Percentiles rank a stretch among this genome's conserved stretches.
Evolutionary conservation across 2,113 vertebrate genomes (phyloP).

Genomic region (Chaetorhynchus papuensis): DNA sequence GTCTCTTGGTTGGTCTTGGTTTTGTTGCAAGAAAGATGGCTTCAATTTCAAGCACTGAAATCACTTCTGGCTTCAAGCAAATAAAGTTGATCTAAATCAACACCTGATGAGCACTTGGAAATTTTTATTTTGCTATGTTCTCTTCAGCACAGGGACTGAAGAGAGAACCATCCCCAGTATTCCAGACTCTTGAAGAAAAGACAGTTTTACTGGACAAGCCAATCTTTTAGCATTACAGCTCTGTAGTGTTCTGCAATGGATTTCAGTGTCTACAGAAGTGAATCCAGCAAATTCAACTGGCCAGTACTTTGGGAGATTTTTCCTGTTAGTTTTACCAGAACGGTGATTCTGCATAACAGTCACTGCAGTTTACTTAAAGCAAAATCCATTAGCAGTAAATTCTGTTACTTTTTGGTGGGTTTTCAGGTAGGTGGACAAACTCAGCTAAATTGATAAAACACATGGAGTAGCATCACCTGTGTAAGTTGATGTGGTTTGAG

Average conservation of each 20-base stretch:
- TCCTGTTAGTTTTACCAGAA: not conserved
- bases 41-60: not conserved
- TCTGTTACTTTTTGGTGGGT: not conserved
- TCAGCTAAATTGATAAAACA: not conserved
- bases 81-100: not conserved
- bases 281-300: not conserved
- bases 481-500: not conserved
- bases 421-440: not conserved
- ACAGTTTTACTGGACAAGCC: not conserved
- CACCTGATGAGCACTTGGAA: not conserved
- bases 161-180: not conserved
- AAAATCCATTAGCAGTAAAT: not conserved
- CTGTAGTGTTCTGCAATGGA: not conserved
- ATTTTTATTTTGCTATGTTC: not conserved
- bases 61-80: not conserved
- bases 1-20: not conserved
- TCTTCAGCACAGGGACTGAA: not conserved
- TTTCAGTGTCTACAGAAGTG: not conserved
- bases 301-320: not conserved
- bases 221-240: not conserved
- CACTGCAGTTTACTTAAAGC: not conserved
- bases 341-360: not conserved
- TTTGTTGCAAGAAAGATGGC: not conserved
- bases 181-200: not conserved
- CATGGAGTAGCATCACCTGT: rapidly evolving